Base-by-base conservation (phyloP, 2,888 invertebrate genomes). In the Strigamia maritima region DNA sequence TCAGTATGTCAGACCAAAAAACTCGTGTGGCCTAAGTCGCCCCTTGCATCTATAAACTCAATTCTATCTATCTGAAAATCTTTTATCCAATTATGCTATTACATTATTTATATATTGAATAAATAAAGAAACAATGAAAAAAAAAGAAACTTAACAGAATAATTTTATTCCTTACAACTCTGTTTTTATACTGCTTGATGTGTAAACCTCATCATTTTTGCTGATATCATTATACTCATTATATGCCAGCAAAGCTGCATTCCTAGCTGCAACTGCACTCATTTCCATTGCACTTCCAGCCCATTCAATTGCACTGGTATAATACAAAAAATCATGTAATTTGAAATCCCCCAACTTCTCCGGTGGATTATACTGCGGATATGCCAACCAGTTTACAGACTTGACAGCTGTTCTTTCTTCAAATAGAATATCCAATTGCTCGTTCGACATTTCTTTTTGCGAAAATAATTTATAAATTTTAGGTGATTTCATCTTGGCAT, bases 241-340 rank as follows among this genome's bases (percentile, higher is more conserved):
- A 81, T 86, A 84, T 0, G 88, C 87, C 74, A 90, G 84, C 77
- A 90, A 84, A 12, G 91, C 91, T 31, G 89, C 88, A 85, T 91
- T 91, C 83, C 88, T 87, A 2, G 88, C 90, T 65, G 88, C 88
- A 80, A 91, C 88, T 8, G 87, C 87, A 83, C 89, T 89, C 90
- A 90, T 91, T 86, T 91, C 91, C 89, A 91, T 91, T 0, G 91
- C 90, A 83, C 90, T 90, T 0, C 90, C 90, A 1, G 89, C 89
- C 88, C 89, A 89, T 84, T 91, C 91, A 78, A 91, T 89, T 6
- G 89, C 89, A 86, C 90, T 91, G 0, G 90, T 84, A 82, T 91
- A 88, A 83, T 89, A 91, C 75, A 91, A 82, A 22, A 86, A 85
- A 65, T 88, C 85, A 81, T 88, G 84, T 12, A 90, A 83, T 70